phyloP scores from a whole-genome alignment of 2,113 vertebrate genomes.

The Suricata suricatta region DNA sequence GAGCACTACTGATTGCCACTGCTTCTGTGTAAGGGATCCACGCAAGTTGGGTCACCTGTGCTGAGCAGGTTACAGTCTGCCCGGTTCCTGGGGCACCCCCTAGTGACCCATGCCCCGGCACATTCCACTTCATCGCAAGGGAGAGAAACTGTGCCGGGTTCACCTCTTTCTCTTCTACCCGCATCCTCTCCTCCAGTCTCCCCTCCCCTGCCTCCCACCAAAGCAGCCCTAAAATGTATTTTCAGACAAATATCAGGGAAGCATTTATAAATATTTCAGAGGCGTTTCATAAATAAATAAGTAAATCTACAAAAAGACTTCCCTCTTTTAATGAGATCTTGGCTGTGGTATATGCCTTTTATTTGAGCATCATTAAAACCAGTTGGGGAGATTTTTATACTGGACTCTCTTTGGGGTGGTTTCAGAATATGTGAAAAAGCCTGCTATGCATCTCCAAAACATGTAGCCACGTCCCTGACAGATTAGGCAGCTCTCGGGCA shows the following conservation, averaged over 20 bases:
- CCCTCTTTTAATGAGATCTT: slow-evolving; percentile 79
- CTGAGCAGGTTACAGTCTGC: not conserved
- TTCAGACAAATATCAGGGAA: slow-evolving; percentile 81
- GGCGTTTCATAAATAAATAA: slow-evolving; percentile 82
- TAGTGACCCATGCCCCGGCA: slow-evolving; percentile 55
- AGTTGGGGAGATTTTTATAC: slow-evolving; percentile 72
- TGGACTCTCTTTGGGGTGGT: slow-evolving; percentile 56
- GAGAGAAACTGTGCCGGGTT: not conserved
- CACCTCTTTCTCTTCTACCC: not conserved
- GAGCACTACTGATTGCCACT: slow-evolving; percentile 28
- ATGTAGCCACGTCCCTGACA: slow-evolving; percentile 14
- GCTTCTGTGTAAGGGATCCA: slow-evolving; percentile 48
- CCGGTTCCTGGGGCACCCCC: slow-evolving; percentile 72
- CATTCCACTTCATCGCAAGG: not conserved
- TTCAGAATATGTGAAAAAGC: slow-evolving; percentile 59
- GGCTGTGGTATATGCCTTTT: slow-evolving; percentile 71
- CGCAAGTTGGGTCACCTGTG: slow-evolving; percentile 61
- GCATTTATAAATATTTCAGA: slow-evolving; percentile 82
- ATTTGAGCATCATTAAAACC: slow-evolving; percentile 78
- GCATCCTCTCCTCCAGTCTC: not conserved
- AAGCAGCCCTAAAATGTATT: slow-evolving; percentile 68
- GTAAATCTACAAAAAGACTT: slow-evolving; percentile 81
- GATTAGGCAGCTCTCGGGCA: slow-evolving; percentile 21
- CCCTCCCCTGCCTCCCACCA: not conserved
- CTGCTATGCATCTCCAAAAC: not conserved